Evolutionary conservation across 1,140 invertebrate genomes (phyloP).

Genomic region (Zophobas morio): DNA sequence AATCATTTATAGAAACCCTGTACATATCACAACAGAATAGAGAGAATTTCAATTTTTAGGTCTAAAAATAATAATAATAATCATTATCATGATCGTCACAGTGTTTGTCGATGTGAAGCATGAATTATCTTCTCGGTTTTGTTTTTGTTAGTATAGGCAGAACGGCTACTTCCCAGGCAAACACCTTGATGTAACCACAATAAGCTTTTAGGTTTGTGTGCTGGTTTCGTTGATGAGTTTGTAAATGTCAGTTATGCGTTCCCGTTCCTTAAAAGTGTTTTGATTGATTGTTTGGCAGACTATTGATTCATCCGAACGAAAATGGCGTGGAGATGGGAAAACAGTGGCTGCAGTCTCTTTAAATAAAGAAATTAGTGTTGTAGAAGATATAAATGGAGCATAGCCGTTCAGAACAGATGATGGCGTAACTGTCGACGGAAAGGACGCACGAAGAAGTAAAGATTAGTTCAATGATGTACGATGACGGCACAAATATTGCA

Average conservation of each 20-base stretch:
- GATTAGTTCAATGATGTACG: slow-evolving; percentile 49
- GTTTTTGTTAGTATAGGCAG: too few species aligned
- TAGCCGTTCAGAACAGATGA: slow-evolving; percentile 46
- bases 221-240: background rate
- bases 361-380: slow-evolving; percentile 46
- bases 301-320: slow-evolving; percentile 21
- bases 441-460: slow-evolving; percentile 33
- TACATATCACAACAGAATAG: too few species aligned
- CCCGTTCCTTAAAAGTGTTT: background rate
- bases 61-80: too few species aligned
- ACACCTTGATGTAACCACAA: too few species aligned
- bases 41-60: too few species aligned
- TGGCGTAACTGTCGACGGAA: slow-evolving; percentile 44
- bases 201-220: background rate
- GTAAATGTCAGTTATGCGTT: too few species aligned
- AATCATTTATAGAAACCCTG: too few species aligned
- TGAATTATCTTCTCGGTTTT: too few species aligned
- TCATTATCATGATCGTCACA: too few species aligned
- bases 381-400: slow-evolving; percentile 47
- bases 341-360: slow-evolving; percentile 18
- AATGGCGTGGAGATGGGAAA: slow-evolving; percentile 4
- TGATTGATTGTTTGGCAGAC: slow-evolving; percentile 3
- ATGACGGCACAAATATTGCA: slow-evolving; percentile 42
- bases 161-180: too few species aligned
- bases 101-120: too few species aligned